phyloP scores from a whole-genome alignment of 1,140 invertebrate genomes.

The Pachypeltis micranthus region DNA sequence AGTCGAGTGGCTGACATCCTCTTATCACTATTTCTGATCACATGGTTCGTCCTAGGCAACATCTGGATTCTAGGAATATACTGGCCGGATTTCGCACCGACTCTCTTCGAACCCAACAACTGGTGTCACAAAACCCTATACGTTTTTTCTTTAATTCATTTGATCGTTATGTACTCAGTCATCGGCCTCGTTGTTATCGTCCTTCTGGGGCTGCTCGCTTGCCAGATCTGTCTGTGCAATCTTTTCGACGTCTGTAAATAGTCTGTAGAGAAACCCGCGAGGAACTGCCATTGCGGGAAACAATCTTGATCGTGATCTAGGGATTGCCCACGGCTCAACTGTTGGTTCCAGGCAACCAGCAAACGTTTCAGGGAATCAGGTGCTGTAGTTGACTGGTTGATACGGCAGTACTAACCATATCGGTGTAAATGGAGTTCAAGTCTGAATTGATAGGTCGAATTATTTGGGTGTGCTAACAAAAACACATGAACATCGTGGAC shows the following conservation, averaged over 20 bases:
- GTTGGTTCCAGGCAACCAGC: too few species aligned
- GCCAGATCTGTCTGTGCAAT: constrained; percentile 53
- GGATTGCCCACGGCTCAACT: too few species aligned
- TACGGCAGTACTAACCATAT: too few species aligned
- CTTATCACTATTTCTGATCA: constrained; percentile 54
- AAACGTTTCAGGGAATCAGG: too few species aligned
- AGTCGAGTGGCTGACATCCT: constrained; percentile 40
- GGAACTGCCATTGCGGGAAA: neutral
- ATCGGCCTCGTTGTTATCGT: constrained; percentile 44
- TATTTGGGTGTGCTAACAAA: too few species aligned
- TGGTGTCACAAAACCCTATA: constrained; percentile 70
- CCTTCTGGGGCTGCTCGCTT: constrained; percentile 45
- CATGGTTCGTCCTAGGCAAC: constrained; percentile 64
- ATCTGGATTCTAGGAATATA: constrained; percentile 66
- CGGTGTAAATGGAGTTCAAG: too few species aligned
- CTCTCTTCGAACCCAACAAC: constrained; percentile 53
- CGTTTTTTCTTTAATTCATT: constrained; percentile 60
- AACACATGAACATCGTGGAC: too few species aligned
- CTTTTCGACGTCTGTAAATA: constrained; percentile 51
- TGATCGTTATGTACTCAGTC: constrained; percentile 43
- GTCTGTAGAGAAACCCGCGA: constrained; percentile 23
- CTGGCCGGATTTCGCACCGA: constrained; percentile 55
- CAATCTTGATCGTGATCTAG: too few species aligned
- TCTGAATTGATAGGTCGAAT: too few species aligned
- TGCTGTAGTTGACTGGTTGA: too few species aligned